Evolutionary conservation across 1,140 invertebrate species (phyloP), one percentile per base, ranked within the genome.

Genomic region (Aleiodes sp.): DNA sequence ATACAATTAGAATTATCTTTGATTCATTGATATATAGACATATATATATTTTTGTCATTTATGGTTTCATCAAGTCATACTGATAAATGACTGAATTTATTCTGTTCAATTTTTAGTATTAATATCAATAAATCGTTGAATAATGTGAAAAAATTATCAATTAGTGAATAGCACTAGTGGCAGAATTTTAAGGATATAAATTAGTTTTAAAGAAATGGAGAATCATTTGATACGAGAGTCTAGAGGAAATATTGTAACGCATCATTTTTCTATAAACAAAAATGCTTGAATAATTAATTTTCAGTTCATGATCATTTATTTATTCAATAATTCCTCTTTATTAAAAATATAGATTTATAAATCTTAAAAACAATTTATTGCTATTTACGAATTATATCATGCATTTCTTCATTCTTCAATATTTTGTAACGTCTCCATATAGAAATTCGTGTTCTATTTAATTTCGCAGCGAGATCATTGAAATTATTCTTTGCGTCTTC

Each of bases 371-470:
- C n/a, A n/a, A n/a, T 35, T 10, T 6, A 35, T 35, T 35, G 31
- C 10, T 35, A 35, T 35, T 35, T 6, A 35, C 31, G 31, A 35
- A 35, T 35, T 35, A 10, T 6, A 35, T 35, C 31, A 35, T 35
- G 31, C 31, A 35, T 35, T 35, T 35, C 4, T 35, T 35, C 31
- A 6, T 26, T 4, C 52, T 41, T 52, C 24, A 52, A 14, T 56
- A 31, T 56, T 16, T 56, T 56, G 1, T 70, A 28, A 28, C 28
- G 33, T 9, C 84, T 77, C 78, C 78, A 84, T 46, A 85, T 77
- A 0, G 84, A 82, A 26, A 75, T 70, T 66, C 82, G 74, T 0
- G 80, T 80, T 72, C 84, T 75, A 9, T 76, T 79, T 46, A 85
- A 73, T 21, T 75, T 64, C 70, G 71, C 74, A 10, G 80, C 80